Base-by-base conservation (phyloP, 1,140 invertebrate genomes). In the Rhyzopertha dominica region DNA sequence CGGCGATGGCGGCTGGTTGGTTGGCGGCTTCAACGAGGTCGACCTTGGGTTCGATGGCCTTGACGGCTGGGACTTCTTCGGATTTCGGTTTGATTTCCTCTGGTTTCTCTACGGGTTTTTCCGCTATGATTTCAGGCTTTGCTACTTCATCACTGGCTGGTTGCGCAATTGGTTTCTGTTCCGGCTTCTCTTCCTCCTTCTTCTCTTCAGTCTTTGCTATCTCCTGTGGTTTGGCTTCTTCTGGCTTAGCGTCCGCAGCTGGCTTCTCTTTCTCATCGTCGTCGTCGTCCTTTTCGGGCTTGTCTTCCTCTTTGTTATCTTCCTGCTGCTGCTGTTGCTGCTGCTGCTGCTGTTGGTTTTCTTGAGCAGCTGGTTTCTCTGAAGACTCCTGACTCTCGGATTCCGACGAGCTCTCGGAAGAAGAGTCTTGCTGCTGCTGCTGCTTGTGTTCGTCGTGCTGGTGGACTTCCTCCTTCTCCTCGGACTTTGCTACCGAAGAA, bases 401-500 rank as follows among this genome's bases (percentile, higher is more conserved):
- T 28, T 36, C 34, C 37, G 46, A 40, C 34, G 36, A 43, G 25
- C 39, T 37, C 12, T 49, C 9, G 22, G 23, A 13, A 17, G 43
- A 31, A n/a, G 26, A 25, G 18, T 25, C 20, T 24, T 35, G 29
- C 12, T 3, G 20, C 34, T 35, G 17, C 32, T 4, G 8, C 13
- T 8, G 3, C n/a, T 16, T 12, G n/a, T 22, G 29, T 37, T 5
- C 18, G 34, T 9, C 16, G 17, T 29, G 37, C 44, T 25, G 53
- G 28, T 22, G 47, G 16, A 19, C 24, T 23, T 38, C 47, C 23
- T 52, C 20, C 13, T 39, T 28, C 29, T 59, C 53, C 31, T 60
- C 57, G 24, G 55, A 50, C 44, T 66, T 66, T 2, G 58, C 57
- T 5, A 67, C 64, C 16, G 66, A 63, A 5, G 66, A 66, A 36